Evolutionary conservation across 2,797 vertebrate genomes (phyloP), one percentile per base, ranked within the genome.

Genomic region (Dermochelys coriacea): DNA sequence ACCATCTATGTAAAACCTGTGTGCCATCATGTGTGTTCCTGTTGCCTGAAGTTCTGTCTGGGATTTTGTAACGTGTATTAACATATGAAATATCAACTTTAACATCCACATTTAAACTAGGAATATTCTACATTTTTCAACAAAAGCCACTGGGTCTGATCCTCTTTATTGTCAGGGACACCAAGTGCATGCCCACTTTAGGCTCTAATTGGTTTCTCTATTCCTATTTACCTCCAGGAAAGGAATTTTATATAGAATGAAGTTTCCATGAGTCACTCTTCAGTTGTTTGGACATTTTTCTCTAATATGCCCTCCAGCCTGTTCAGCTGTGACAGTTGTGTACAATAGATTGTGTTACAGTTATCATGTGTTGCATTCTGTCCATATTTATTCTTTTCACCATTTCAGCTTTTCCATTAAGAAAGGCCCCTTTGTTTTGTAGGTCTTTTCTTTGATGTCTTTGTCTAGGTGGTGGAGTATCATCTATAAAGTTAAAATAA

Each of bases 401-500:
- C 34, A 50, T 87, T 88, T 93, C 51, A 86, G 7, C 29, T 88
- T 78, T 95, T 84, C 89, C 5, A 0, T 78, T 27, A 74, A 55
- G 86, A 91, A 95, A 91, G 91, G 2, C 1, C 1, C 78, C 31
- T 90, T 95, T 96, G 64, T 85, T 84, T 85, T 31, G 85, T 29
- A 6, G 23, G 4, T 86, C 9, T 64, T 92, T 95, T 77, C 5
- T 80, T 71, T 14, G 2, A 57, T 55, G 25, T 57, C 51, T 68
- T 87, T 94, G 88, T 31, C 74, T 88, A 0, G 0, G 27, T 75
- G 8, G 84, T 52, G 54, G 25, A 80, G 18, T 75, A 49, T 81
- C 49, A 41, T 3, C 8, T 37, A 2, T 88, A 75, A 87, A 92
- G 82, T 78, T 91, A 50, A 82, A 91, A 8, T 82, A 86, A 50